Conservation (phyloP, 2,113 vertebrate genomes). For the Balaeniceps rex region DNA sequence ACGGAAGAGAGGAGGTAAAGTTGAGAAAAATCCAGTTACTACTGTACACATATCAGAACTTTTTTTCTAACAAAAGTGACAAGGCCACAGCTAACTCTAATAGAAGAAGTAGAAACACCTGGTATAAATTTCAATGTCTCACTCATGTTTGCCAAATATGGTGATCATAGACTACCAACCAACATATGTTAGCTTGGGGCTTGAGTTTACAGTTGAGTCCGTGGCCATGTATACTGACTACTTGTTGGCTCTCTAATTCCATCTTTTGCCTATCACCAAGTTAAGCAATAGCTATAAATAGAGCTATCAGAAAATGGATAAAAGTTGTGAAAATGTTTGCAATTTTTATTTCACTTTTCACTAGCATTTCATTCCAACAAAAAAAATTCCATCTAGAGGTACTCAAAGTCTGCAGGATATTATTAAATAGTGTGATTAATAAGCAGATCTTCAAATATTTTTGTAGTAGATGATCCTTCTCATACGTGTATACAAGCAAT, state of each 20-base stretch:
- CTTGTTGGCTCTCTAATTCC: neutral
- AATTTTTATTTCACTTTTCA: neutral
- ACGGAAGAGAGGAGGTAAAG: neutral
- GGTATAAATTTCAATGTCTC: neutral
- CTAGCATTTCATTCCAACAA: neutral
- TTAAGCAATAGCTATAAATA: neutral
- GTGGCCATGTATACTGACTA: neutral
- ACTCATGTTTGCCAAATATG: neutral
- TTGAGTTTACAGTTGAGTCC: neutral
- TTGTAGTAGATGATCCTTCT: neutral
- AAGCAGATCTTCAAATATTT: neutral
- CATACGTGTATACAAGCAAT: neutral
- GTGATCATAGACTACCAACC: neutral
- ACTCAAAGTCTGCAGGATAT: neutral
- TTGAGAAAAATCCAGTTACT: neutral
- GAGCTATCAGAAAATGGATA: neutral
- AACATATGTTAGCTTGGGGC: neutral
- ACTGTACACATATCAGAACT: neutral
- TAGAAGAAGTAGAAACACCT: neutral
- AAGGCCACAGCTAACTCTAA: neutral
- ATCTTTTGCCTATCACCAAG: neutral
- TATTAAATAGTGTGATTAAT: neutral
- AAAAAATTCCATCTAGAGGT: neutral
- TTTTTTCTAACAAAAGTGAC: neutral
- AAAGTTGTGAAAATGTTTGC: neutral